A percentile compares a stretch with the other conserved stretches of the same genome.
Conservation (phyloP, 2,888 invertebrate genomes). For the Dorcus hopei region DNA sequence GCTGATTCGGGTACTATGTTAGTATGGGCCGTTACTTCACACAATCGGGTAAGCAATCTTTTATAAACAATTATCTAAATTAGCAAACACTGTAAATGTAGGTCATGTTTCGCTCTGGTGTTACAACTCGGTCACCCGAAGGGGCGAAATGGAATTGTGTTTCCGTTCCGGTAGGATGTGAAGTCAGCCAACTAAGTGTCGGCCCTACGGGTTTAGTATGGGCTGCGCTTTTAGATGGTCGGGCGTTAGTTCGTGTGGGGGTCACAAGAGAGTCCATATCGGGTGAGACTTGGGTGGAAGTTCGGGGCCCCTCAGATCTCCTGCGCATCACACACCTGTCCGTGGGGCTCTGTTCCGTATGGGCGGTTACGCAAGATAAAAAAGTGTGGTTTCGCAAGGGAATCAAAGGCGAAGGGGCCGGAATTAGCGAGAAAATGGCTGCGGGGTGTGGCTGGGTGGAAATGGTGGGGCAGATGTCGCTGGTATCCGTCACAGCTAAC, state of each 20-base stretch:
- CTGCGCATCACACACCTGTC: conserved; percentile 73
- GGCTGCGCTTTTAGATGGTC: conserved; percentile 81
- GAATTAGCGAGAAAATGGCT: conserved; percentile 71
- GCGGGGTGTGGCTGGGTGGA: conserved; percentile 85
- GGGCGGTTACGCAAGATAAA: conserved; percentile 80
- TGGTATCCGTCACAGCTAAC: conserved; percentile 80
- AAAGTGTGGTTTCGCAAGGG: conserved; percentile 86
- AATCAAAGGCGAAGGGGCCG: conserved; percentile 66
- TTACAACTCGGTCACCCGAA: conserved; percentile 79
- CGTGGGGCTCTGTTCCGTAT: conserved; percentile 75
- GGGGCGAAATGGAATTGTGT: conserved; percentile 82
- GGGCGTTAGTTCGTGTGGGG: conserved; percentile 70
- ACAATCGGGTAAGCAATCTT: conserved; percentile 66
- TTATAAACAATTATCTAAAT: neutral
- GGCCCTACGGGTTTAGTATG: conserved; percentile 85
- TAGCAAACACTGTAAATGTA: conserved; percentile 31
- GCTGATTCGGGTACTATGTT: conserved; percentile 71
- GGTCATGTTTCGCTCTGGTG: conserved; percentile 83
- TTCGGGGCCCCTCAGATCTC: conserved; percentile 69
- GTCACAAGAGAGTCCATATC: conserved; percentile 69
- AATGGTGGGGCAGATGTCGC: conserved; percentile 81
- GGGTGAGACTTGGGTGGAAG: conserved; percentile 77
- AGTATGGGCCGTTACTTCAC: conserved; percentile 92
- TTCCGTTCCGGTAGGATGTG: conserved; percentile 71
- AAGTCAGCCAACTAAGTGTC: conserved; percentile 81